A percentile compares a stretch with the other conserved stretches of the same genome.
Evolutionary conservation across 2,113 vertebrate species (phyloP).

Genomic region (Chloropsis hardwickii): DNA sequence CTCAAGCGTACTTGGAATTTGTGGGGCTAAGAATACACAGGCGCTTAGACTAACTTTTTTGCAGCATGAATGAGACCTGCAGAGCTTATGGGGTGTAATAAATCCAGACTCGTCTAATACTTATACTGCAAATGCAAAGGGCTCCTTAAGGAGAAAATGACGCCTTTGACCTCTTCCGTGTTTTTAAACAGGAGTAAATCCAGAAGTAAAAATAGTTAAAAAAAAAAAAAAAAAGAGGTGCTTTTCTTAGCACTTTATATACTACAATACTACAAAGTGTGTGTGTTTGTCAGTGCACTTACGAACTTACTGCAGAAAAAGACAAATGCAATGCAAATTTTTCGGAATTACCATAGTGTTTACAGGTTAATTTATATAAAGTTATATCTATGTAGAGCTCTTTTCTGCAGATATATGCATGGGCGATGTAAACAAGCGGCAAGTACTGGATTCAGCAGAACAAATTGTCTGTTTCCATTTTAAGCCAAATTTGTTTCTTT

Average conservation of each 20-base stretch:
- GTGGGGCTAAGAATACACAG: background rate
- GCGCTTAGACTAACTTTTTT: background rate
- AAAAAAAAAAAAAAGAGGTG: background rate
- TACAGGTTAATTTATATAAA: background rate
- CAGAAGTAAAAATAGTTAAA: background rate
- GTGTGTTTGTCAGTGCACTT: background rate
- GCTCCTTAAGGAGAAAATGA: background rate
- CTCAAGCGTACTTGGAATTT: background rate
- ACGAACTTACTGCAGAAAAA: background rate
- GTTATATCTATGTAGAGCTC: background rate
- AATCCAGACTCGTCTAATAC: background rate
- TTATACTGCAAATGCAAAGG: background rate
- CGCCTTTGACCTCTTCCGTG: rapidly evolving
- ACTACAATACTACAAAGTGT: background rate
- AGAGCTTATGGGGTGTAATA: background rate
- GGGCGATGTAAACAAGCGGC: background rate
- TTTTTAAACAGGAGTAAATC: background rate
- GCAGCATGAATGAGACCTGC: background rate
- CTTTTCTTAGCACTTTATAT: background rate
- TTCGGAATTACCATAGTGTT: background rate
- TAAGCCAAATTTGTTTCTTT: background rate
- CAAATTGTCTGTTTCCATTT: background rate
- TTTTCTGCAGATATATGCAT: background rate
- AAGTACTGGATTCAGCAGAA: background rate
- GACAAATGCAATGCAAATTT: background rate